These are phyloP conservation scores for Hedya salicella DNA, from an alignment of 2,888 invertebrate species.

Conservation along the genomic window DNA sequence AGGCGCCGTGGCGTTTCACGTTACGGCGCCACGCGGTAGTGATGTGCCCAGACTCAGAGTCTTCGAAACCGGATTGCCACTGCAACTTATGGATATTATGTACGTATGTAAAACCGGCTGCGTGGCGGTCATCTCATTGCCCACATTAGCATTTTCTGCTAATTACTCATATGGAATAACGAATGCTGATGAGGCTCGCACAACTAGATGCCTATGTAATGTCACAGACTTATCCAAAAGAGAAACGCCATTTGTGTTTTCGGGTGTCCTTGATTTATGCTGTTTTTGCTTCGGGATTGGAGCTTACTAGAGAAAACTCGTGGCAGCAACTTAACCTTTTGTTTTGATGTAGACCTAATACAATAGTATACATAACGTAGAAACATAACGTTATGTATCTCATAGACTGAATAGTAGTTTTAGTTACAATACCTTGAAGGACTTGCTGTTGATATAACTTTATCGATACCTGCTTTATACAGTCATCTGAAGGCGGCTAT, in stretches of 20 bases:
- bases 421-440: too few relatives aligned
- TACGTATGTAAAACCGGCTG: constrained; percentile 27
- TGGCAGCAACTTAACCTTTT: neutral
- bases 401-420: too few relatives aligned
- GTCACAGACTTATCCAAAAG: neutral
- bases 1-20: too few relatives aligned
- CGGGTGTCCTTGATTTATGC: neutral
- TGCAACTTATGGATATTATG: constrained; percentile 1
- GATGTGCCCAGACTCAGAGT: too few relatives aligned
- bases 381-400: too few relatives aligned
- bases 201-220: constrained; percentile 22
- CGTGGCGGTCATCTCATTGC: constrained; percentile 25
- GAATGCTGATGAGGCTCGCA: constrained; percentile 25
- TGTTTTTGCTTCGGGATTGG: neutral
- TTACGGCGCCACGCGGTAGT: too few relatives aligned
- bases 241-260: neutral
- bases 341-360: neutral
- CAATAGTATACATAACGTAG: too few relatives aligned
- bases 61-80: neutral
- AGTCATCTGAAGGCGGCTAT: too few relatives aligned
- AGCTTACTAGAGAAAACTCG: neutral
- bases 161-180: constrained; percentile 36
- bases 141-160: constrained; percentile 39
- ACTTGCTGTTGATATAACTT: too few relatives aligned
- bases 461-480: too few relatives aligned